Base-by-base conservation (phyloP, 2,113 vertebrate genomes). In the Otus sunia region DNA sequence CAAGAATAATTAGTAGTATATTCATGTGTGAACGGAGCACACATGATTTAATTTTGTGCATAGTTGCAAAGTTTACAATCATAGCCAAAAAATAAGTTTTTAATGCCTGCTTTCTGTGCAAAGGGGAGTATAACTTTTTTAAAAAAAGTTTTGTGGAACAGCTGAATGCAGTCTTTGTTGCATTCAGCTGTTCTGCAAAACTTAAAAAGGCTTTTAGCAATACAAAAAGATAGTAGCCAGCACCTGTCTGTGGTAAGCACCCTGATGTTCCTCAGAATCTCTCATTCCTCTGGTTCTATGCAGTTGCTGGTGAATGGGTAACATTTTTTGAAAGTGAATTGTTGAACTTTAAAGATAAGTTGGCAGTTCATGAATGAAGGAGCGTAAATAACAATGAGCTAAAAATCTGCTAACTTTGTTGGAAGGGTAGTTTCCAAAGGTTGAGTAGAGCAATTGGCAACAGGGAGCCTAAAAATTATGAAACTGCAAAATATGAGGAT, bases 231-330 rank as follows among this genome's bases (percentile, higher is more conserved):
- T 39, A 49, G 26, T 17, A 26, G 16, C 12, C 3, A 32, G 5
- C 17, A 13, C 30, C 11, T 69, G 6, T 29, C 43, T 67, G 29
- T 50, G 43, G 15, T 4, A 39, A 66, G 21, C 9, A 3, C 7
- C 8, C 4, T 23, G 15, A 7, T 32, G 5, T 53, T 63, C 27
- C 16, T 49, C 25, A 10, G 15, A 23, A 4, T 30, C 6, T 43
- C 20, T 37, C 0, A 0, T 60, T 18, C 7, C 34, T 75, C 2
- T 36, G 1, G 8, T 53, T 62, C 10, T 17, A 0, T 6, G 13
- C 7, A 37, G 39, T 37, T 64, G n/a, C 16, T 47, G 43, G 20
- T 52, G 50, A 63, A 56, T 7, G 10, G 3, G 18, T 34, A 62
- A 12, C 1, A 0, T 4, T 55, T 67, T 67, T 49, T 62, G n/a